Conservation (phyloP, 2,888 invertebrate species). For the Chymomyza amoena region DNA sequence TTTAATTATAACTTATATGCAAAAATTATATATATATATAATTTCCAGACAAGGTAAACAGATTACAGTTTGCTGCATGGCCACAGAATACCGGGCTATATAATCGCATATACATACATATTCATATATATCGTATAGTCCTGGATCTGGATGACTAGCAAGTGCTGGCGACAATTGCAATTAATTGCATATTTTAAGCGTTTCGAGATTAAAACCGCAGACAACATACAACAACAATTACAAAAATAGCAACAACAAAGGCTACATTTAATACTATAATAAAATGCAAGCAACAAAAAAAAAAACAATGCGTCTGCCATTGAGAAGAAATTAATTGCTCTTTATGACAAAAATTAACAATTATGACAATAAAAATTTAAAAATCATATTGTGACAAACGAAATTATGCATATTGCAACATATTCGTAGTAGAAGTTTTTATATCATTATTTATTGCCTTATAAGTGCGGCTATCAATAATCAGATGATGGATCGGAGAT, state of each 20-base stretch:
- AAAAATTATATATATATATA: conserved; percentile 38
- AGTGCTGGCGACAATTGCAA: conserved; percentile 58
- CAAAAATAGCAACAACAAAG: conserved; percentile 17
- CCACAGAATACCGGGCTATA: conserved; percentile 8
- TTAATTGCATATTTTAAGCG: conserved; percentile 63
- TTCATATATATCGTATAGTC: not conserved
- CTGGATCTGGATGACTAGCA: conserved; percentile 15
- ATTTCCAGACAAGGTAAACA: conserved; percentile 19
- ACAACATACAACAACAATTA: conserved; percentile 39
- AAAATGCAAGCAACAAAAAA: not conserved
- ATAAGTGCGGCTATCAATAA: not conserved
- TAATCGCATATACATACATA: conserved; percentile 45
- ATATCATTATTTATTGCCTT: not conserved
- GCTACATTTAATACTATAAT: conserved; percentile 10
- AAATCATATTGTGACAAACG: conserved; percentile 51
- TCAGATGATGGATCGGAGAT: not conserved
- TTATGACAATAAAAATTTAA: conserved; percentile 53
- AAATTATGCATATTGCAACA: conserved; percentile 32
- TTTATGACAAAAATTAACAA: conserved; percentile 53
- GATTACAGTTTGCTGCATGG: conserved; percentile 8
- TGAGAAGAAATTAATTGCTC: conserved; percentile 38
- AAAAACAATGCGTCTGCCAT: not conserved
- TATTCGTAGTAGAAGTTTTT: not conserved
- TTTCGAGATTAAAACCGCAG: conserved; percentile 50
- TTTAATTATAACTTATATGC: conserved; percentile 55